Evolutionary conservation across 2,888 invertebrate genomes (phyloP).

Genomic region (Fissipunctia ypsillon): DNA sequence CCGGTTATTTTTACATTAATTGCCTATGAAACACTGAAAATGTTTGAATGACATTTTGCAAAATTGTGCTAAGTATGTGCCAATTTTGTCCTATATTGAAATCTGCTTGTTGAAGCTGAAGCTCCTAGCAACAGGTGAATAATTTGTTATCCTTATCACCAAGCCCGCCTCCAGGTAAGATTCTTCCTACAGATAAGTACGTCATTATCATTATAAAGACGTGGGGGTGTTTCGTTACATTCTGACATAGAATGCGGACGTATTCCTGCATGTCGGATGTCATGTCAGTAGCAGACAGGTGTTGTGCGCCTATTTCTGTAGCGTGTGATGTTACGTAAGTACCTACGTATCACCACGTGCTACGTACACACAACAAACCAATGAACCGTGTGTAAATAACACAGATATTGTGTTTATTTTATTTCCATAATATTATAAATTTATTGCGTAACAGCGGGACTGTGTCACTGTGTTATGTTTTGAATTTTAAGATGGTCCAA

Average conservation of each 20-base stretch:
- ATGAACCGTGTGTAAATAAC: conserved; percentile 55
- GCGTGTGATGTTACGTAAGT: conserved; percentile 67
- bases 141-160: conserved; percentile 28
- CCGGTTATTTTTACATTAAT: no score
- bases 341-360: conserved; percentile 67
- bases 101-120: conserved; percentile 8
- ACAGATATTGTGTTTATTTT: conserved; percentile 26
- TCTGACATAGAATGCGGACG: conserved; percentile 69
- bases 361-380: conserved; percentile 62
- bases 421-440: conserved; percentile 18
- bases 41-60: neutral
- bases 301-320: conserved; percentile 76
- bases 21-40: neutral
- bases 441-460: conserved; percentile 22
- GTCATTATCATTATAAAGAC: conserved; percentile 52
- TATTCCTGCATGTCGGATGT: conserved; percentile 67
- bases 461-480: conserved; percentile 19
- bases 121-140: conserved; percentile 27
- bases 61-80: neutral
- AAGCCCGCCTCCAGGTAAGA: conserved; percentile 2
- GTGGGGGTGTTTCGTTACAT: conserved; percentile 63
- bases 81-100: neutral
- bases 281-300: conserved; percentile 72
- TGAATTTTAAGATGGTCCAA: conserved; percentile 2
- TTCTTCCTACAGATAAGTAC: conserved; percentile 40